These are phyloP conservation scores for Neopipo cinnamomea DNA, from an alignment of 2,113 vertebrate species.

Conservation along the genomic window DNA sequence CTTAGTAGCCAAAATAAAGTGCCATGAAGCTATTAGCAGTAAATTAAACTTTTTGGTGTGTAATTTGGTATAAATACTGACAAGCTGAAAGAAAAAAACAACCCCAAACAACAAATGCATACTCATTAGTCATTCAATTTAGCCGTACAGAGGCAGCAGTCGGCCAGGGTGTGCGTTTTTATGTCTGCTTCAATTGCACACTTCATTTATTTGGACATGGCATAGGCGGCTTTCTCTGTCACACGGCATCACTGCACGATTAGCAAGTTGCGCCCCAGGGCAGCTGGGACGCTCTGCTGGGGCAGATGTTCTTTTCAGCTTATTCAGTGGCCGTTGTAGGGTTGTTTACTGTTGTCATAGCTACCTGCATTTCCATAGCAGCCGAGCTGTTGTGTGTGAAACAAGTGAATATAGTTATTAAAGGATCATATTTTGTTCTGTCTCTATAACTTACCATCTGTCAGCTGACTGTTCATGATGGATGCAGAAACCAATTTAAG, in stretches of 20 bases:
- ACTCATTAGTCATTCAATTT: conserved; percentile 70
- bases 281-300: conserved; percentile 75
- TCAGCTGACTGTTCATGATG: conserved; percentile 69
- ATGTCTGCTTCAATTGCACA: conserved; percentile 76
- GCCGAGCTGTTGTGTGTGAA: conserved; percentile 74
- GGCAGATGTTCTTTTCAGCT: conserved; percentile 86
- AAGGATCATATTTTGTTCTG: conserved; percentile 82
- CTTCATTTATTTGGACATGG: conserved; percentile 75
- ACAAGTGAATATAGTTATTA: conserved; percentile 80
- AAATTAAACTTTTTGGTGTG: conserved; percentile 70
- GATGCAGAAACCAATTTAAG: conserved; percentile 70
- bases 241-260: conserved; percentile 53
- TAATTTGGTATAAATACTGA: conserved; percentile 72
- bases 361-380: conserved; percentile 81
- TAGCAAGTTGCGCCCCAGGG: conserved; percentile 73
- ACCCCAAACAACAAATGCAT: background rate
- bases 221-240: conserved; percentile 74
- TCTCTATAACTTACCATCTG: conserved; percentile 81
- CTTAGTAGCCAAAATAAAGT: conserved; percentile 69
- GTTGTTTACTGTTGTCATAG: conserved; percentile 84
- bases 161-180: conserved; percentile 67
- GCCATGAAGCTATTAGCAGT: conserved; percentile 64
- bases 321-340: conserved; percentile 74
- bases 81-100: background rate
- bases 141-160: conserved; percentile 65